These are phyloP conservation scores for Bradypus variegatus DNA, from an alignment of 2,797 vertebrate species.

Conservation along the genomic window DNA sequence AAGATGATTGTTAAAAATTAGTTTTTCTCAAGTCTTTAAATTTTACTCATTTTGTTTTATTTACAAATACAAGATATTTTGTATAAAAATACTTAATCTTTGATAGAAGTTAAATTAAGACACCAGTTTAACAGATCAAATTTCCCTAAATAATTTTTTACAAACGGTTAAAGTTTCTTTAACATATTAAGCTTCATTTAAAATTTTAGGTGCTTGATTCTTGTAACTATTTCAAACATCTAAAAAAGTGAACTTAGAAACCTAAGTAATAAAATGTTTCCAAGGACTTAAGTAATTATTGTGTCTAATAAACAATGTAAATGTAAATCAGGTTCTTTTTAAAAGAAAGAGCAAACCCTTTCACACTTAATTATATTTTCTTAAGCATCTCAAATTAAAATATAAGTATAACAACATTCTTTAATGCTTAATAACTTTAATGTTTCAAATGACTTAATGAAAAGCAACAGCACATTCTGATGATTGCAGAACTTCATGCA, in stretches of 20 bases:
- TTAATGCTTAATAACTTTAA: slow-evolving; percentile 23
- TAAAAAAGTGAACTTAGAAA: not conserved
- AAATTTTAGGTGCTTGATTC: not conserved
- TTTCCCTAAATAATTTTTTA: slow-evolving; percentile 1
- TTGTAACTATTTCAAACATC: not conserved
- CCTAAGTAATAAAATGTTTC: not conserved
- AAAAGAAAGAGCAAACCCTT: not conserved
- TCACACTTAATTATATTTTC: slow-evolving; percentile 14
- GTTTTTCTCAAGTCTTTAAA: slow-evolving; percentile 23
- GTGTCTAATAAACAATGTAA: not conserved
- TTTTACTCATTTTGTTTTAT: slow-evolving; percentile 23
- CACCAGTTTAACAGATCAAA: slow-evolving; percentile 17
- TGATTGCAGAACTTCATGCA: not conserved
- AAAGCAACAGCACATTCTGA: not conserved
- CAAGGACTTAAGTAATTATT: not conserved
- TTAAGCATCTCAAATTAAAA: slow-evolving; percentile 21
- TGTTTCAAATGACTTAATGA: slow-evolving; percentile 12
- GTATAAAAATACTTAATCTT: slow-evolving; percentile 14
- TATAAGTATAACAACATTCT: not conserved
- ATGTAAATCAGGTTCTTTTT: not conserved
- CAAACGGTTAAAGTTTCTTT: not conserved
- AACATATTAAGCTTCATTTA: not conserved
- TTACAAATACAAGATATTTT: slow-evolving; percentile 16
- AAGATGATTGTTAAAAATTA: not conserved
- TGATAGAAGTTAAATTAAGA: slow-evolving; percentile 3